Evolutionary conservation across 2,113 vertebrate species (phyloP), one percentile per base, ranked within the genome.

Genomic region (Aegithalos caudatus): DNA sequence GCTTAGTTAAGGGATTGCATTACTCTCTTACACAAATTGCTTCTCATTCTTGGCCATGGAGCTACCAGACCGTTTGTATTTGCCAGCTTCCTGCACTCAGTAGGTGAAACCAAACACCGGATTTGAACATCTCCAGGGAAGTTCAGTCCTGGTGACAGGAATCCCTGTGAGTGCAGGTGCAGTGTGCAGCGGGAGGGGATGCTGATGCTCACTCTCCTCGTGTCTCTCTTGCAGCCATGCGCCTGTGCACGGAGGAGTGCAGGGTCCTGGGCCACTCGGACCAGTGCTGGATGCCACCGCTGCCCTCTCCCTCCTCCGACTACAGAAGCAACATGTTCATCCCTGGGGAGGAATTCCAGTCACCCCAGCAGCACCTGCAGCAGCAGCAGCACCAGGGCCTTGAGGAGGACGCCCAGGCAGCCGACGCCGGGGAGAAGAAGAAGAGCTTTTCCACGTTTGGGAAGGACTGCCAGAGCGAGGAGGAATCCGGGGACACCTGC

Each of bases 281-380:
- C 97, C 99, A 99, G 97, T 99, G 99, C 97, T 99, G 99, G 99
- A 99, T 99, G 99, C 99, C 99, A 0, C 99, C 99, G 0, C 92
- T 99, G 93, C 97, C 98, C 37, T 98, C 98, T 11, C 99, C 98
- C 0, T 98, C 99, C 13, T 98, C 99, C 0, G 99, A 99, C 94
- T 99, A 99, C 74, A 97, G 99, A 20, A 99, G 98, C 81, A 99
- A 99, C 97, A 98, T 99, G 97, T 99, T 99, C 97, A 99, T 99
- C 77, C 99, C 99, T 0, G 99, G 99, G 3, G 99, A 99, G 84
- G 99, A 99, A 70, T 98, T 98, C 84, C 98, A 97, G 5, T 57
- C 98, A 0, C 96, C 97, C 11, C 97, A 98, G 61, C 96, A 89
- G 44, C 92, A 67, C 11, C 87, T 94, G 11, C 92, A 86, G 54